phyloP scores from a whole-genome alignment of 2,797 vertebrate species.

The Hybognathus amarus region DNA sequence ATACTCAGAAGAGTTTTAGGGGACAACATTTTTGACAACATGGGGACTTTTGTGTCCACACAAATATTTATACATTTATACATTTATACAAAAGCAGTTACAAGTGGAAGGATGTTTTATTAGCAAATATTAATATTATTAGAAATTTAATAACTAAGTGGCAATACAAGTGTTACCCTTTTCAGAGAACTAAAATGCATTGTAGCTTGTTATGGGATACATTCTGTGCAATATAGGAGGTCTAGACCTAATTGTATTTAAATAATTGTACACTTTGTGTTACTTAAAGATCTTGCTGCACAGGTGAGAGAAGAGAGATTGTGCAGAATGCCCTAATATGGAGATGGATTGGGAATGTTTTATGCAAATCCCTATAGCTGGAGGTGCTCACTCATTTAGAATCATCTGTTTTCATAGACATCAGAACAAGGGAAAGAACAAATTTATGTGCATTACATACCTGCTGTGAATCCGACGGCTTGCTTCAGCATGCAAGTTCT shows the following conservation, averaged over 20 bases:
- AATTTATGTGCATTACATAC: neutral
- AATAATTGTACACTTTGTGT: neutral
- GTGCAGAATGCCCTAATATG: neutral
- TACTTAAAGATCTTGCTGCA: neutral
- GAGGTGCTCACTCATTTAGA: neutral
- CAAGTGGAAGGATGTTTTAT: too few relatives aligned
- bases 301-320: neutral
- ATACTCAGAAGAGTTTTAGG: too few relatives aligned
- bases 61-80: too few relatives aligned
- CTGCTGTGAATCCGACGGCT: neutral
- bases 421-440: neutral
- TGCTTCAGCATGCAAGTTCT: neutral
- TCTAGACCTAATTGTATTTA: neutral
- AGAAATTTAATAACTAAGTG: neutral
- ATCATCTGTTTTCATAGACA: neutral
- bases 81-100: too few relatives aligned
- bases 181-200: neutral
- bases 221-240: too few relatives aligned
- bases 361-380: neutral
- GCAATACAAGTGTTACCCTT: neutral
- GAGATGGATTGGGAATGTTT: neutral
- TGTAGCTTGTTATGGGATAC: neutral
- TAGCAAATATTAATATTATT: neutral
- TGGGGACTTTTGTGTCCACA: too few relatives aligned
- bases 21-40: too few relatives aligned